Evolutionary conservation across 2,888 invertebrate species (phyloP), one percentile per base, ranked within the genome.

Genomic region (Euclidia mi): DNA sequence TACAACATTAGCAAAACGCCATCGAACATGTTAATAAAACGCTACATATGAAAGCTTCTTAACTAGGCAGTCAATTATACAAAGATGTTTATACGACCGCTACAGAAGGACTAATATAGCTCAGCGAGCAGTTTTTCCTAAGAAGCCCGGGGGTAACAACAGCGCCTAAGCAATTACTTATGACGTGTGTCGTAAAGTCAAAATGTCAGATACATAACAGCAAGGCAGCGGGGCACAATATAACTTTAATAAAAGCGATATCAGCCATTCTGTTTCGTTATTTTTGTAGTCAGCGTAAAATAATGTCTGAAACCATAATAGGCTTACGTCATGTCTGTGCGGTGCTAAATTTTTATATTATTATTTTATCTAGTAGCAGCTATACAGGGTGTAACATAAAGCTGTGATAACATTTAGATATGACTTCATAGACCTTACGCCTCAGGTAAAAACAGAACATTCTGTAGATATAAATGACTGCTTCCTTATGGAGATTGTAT

Each of bases 181-280:
- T 88, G 90, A 90, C 90, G 89, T 86, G 81, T 85, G 89, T 89
- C 90, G 84, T 90, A 90, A 90, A 85, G 82, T 79, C 79, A 82
- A 77, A 79, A 70, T 61, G 73, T 71, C 71, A 60, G 60, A 60
- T 64, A 69, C 70, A 76, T 82, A 78, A 72, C 76, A 65, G 76
- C 76, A 80, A 75, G 79, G 76, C 80, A 77, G 71, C 71, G 76
- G 75, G 72, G 75, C 77, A 80, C 82, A 84, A 85, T 81, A 82
- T 81, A 82, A 84, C 81, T 85, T 82, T 84, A 82, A 80, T 81
- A 79, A 77, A 83, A 76, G 72, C 68, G 58, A 52, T 70, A 69
- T 73, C 62, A 67, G 64, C 67, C 51, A 67, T 71, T 71, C 65
- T 50, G 61, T 40, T 43, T 49, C 41, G 44, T 56, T 70, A 52